Evolutionary conservation across 2,113 vertebrate species (phyloP), one percentile per base, ranked within the genome.

Genomic region (Xiphias gladius): DNA sequence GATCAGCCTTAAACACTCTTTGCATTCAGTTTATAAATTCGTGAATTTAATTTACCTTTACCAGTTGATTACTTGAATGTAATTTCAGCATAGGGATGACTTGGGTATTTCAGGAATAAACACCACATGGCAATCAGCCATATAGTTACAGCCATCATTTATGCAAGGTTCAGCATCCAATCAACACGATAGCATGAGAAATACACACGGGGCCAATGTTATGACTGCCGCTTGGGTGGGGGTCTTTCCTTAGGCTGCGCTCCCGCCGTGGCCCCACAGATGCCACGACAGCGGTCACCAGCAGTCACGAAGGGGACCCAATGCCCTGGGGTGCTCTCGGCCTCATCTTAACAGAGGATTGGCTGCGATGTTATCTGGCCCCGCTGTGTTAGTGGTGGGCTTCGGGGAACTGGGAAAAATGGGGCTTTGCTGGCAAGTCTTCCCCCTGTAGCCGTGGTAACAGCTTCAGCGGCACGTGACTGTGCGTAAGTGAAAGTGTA

Each of bases 391-490:
- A 80, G 84, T 79, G 86, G 82, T 73, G 70, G 78, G 86, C 85
- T 89, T 86, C 19, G 69, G 71, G 81, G 74, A 73, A 57, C 58
- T 64, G 77, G 73, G 28, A 48, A 28, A 83, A 77, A 32, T 61
- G 87, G 87, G 84, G 70, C 58, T 86, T 39, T 13, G 7, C 73
- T 69, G 65, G 79, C 62, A 93, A 94, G 86, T 94, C 93, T 94
- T 93, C 93, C 93, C 69, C 69, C 58, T 88, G 85, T 90, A 92
- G 89, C 93, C 91, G 86, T 93, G 92, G 95, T 94, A 95, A 96
- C 95, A 95, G 94, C 85, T 28, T 89, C 89, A 87, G 69, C 10
- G 17, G 62, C 92, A 93, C 81, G 83, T 95, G 93, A 94, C 87
- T 16, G 13, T 52, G 85, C 46, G 50, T 43, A 77, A 71, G 76